Percentiles rank a stretch among this genome's conserved stretches.
phyloP scores from a whole-genome alignment of 2,113 vertebrate species.

The Tachycineta bicolor region DNA sequence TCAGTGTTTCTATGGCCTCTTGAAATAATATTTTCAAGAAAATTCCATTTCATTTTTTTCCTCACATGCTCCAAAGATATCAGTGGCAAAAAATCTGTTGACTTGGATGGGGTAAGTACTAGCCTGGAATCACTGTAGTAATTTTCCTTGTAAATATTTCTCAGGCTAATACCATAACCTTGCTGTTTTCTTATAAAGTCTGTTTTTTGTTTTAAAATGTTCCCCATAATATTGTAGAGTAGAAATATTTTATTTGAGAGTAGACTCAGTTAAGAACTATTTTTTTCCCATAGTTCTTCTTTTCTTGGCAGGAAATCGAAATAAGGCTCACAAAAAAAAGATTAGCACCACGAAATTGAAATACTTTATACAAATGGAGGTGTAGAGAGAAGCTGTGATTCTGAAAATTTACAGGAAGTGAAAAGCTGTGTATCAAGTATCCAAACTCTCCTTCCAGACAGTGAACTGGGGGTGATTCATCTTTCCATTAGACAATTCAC shows the following conservation, averaged over 20 bases:
- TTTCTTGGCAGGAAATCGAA: not conserved
- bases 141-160: not conserved
- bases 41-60: not conserved
- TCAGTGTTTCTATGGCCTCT: not conserved
- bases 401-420: slow-evolving; percentile 1
- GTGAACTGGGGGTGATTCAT: not conserved
- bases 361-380: not conserved
- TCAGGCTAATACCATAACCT: not conserved
- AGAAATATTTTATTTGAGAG: not conserved
- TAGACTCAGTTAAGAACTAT: not conserved
- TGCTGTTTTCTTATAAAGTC: not conserved
- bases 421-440: slow-evolving; percentile 2
- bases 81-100: not conserved
- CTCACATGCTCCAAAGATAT: not conserved
- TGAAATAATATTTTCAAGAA: not conserved
- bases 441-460: not conserved
- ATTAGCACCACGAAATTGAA: not conserved
- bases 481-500: slow-evolving; percentile 12
- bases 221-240: not conserved
- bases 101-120: not conserved
- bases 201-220: not conserved
- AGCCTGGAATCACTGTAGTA: not conserved
- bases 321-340: not conserved
- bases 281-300: not conserved
- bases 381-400: not conserved